Evolutionary conservation across 1,140 invertebrate species (phyloP), one percentile per base, ranked within the genome.

Genomic region (Drosophila willistoni): DNA sequence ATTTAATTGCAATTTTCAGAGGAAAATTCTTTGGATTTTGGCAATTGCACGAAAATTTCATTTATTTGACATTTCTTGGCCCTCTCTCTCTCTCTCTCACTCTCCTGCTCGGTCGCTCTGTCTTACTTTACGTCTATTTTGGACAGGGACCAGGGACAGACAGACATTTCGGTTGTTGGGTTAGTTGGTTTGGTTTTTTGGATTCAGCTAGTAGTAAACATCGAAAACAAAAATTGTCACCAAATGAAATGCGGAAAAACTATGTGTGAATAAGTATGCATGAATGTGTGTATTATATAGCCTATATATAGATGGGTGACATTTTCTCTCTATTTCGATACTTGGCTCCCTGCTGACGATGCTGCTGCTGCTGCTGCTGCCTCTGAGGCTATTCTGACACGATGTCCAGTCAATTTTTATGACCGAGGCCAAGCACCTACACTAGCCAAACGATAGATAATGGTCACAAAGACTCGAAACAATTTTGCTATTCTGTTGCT

Each of bases 201-300:
- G 56, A 59, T 59, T 59, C 60, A 56, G 76, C 60, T 77, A 79
- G 74, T 68, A 79, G 79, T 71, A 82, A 77, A 73, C 65, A 72
- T 80, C 79, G 63, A 73, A 65, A 60, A 65, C 77, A 68, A 68
- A 71, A 83, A 83, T 83, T 79, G 83, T 87, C 82, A 83, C 72
- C 77, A 73, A 87, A 87, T 86, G 82, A 86, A 87, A 86, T 73
- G 77, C 83, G 79, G 83, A 86, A 83, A 79, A 87, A 86, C 83
- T 79, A 82, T 85, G 81, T 85, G 83, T 76, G 74, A 85, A 86
- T 86, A 67, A 71, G 78, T 77, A 47, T 47, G 14, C 7, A 47
- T 17, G 14, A 17, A 51, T 51, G 44, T 51, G 44, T 51, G 44
- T 51, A 51, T 51, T 25, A 76, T 80, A 60, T 69, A 70, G 60